Evolutionary conservation across 1,140 invertebrate genomes (phyloP), one percentile per base, ranked within the genome.

Genomic region (Schmidtea mediterranea): DNA sequence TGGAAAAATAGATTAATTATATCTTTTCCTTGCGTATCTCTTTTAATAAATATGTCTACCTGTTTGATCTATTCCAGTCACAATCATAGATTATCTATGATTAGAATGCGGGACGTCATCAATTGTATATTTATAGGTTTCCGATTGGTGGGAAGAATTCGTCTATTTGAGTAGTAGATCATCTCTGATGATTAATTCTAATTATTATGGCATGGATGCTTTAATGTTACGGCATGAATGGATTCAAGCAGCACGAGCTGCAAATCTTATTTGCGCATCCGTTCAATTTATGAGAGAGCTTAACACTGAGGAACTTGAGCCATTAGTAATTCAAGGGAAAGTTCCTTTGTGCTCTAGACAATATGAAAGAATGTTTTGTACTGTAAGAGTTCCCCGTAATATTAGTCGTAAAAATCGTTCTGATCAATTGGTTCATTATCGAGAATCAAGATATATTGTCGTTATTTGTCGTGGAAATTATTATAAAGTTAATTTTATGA

Each of bases 61-160:
- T n/a, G n/a, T n/a, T n/a, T n/a, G n/a, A n/a, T n/a, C n/a, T n/a
- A n/a, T n/a, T n/a, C n/a, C n/a, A n/a, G n/a, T n/a, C n/a, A n/a
- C n/a, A n/a, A n/a, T n/a, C n/a, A n/a, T n/a, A n/a, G n/a, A n/a
- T n/a, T n/a, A n/a, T n/a, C n/a, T n/a, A n/a, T n/a, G n/a, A n/a
- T n/a, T n/a, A n/a, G n/a, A n/a, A n/a, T n/a, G n/a, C n/a, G n/a
- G n/a, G n/a, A n/a, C n/a, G n/a, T n/a, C n/a, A n/a, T n/a, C n/a
- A n/a, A n/a, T n/a, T n/a, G n/a, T n/a, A 32, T 49, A 49, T 53
- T 54, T 58, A 1, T 52, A 92, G 66, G 84, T 94, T 0, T 86
- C 83, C 2, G 90, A 97, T 75, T 98, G 90, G 90, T 97, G 90
- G 90, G 90, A 98, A 67, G 86, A 97, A 62, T 98, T 89, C 62